A percentile compares a stretch with the other conserved stretches of the same genome.
phyloP scores from a whole-genome alignment of 1,140 invertebrate species.

The Helicoverpa zea region DNA sequence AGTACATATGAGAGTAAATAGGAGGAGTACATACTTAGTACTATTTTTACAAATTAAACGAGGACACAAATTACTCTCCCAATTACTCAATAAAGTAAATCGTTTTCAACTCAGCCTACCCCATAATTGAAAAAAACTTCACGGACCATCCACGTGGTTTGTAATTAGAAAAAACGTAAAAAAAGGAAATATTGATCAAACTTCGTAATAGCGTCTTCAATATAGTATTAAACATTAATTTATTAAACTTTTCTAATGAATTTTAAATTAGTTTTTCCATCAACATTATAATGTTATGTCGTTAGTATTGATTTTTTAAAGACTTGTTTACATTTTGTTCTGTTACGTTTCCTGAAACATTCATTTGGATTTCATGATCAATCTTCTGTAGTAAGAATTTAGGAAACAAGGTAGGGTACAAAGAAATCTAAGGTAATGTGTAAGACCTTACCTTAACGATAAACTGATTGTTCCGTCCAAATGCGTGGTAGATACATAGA shows the following conservation, averaged over 20 bases:
- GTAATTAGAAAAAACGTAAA: not conserved
- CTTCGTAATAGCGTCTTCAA: constrained; percentile 3
- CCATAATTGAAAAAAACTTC: constrained; percentile 2
- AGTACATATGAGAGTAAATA: no score
- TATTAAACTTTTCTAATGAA: constrained; percentile 33
- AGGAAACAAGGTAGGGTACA: no score
- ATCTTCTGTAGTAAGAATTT: no score
- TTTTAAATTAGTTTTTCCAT: constrained; percentile 22
- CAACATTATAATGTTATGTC: not conserved
- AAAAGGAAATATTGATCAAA: constrained; percentile 12
- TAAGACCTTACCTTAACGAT: no score
- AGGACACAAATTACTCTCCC: not conserved
- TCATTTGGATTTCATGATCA: no score
- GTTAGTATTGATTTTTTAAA: constrained; percentile 27
- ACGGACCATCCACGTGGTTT: not conserved
- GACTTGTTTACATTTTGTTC: not conserved
- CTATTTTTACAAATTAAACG: not conserved
- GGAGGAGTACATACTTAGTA: no score
- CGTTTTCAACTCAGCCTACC: not conserved
- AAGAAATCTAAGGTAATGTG: no score
- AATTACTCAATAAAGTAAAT: not conserved
- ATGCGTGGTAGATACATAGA: no score
- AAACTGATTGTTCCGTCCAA: no score
- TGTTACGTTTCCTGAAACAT: no score
- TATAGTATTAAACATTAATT: constrained; percentile 24